Base-by-base conservation (phyloP, 2,113 vertebrate species). In the Apaloderma vittatum region DNA sequence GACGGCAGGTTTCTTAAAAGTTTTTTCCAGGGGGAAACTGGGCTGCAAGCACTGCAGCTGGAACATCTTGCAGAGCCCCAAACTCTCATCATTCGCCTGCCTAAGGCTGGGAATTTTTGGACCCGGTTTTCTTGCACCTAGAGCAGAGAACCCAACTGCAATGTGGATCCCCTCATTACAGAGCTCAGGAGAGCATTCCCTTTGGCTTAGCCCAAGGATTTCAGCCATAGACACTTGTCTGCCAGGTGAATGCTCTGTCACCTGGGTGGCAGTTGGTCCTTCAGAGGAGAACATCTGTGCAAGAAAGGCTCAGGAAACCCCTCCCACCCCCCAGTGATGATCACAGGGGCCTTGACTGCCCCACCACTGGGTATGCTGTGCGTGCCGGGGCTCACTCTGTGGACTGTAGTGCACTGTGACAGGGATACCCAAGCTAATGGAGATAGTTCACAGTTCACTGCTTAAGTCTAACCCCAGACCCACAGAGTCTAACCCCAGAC, bases 351-450 rank as follows among this genome's bases (percentile, higher is more conserved):
- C 45, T 82, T 2, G 3, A 6, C 22, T 58, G 34, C 52, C 36
- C 43, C 9, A 0, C 32, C 0, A 0, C 1, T 65, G 48, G 32
- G 32, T 40, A 15, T 2, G 7, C 59, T 51, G 27, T 46, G 48
- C 32, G 45, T 88, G 34, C 87, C 80, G 68, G 32, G 36, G 37
- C 57, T 85, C 82, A 36, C 71, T 85, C 48, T 59, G 34, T 67
- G 61, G 51, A 19, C 63, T 34, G 49, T 24, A 77, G 71, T 4
- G 32, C 46, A 3, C 57, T 45, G 48, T 37, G n/a, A 18, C 54
- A 49, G 17, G 80, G 63, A 49, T 20, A 22, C 24, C 46, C 34
- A 76, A 14, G 32, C 37, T 26, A 23, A 22, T 15, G 57, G 79
- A 57, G 49, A 40, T 6, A 83, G 12, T 29, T 88, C 22, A 10